Base-by-base conservation (phyloP, 2,113 vertebrate species). In the Hepsetus odoe region DNA sequence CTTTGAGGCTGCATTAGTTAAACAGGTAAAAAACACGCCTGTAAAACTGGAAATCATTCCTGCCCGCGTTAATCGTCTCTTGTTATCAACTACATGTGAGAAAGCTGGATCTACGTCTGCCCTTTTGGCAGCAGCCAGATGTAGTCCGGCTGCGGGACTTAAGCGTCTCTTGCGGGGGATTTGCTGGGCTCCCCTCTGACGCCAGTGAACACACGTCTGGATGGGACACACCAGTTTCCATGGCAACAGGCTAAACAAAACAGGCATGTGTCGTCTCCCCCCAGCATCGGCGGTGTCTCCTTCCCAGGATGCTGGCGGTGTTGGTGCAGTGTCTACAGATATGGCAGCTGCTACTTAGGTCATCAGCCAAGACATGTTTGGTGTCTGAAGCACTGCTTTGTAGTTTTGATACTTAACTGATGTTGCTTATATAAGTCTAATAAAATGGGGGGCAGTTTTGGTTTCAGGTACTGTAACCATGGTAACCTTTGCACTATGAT, bases 221-320 rank as follows among this genome's bases (percentile, higher is more conserved):
- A 87, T 75, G 67, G 88, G 86, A 86, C 67, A 88, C 81, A 84
- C 85, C 83, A 82, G 89, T 93, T 87, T 26, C 87, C 84, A 61
- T 75, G 82, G 87, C 72, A 85, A 90, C 83, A 22, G 4, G 35
- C 65, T 82, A 89, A 90, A 89, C 86, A 84, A n/a, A 85, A 85
- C 85, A 87, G 70, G 83, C 86, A 64, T 58, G 18, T 62, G 30
- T 70, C 33, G 72, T 86, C 80, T 76, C 82, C 30, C 32, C 66
- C 62, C 46, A 35, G 33, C 68, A 1, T 14, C 42, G 1, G 2
- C 12, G 35, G 4, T 44, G 51, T 28, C 61, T 28, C 49, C 16
- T 51, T 74, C 67, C 42, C 24, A 49, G 61, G 42, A 49, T 20
- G 18, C 18, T 49, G 46, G 46, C 1, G 46, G 46, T 20, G 16